Base-by-base conservation (phyloP, 2,888 invertebrate species). In the Morpho achilles region DNA sequence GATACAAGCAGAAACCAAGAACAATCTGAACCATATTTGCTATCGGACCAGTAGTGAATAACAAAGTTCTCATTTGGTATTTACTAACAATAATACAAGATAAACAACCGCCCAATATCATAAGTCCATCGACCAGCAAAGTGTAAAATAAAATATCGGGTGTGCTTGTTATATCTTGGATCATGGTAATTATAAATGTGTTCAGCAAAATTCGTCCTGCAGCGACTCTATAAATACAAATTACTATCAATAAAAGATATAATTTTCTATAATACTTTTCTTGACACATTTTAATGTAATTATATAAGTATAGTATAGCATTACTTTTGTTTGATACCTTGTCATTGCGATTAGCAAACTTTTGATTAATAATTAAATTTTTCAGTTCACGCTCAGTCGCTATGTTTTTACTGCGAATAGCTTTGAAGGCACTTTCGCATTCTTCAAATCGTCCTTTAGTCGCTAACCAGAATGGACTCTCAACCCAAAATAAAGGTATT, bases 391-490 rank as follows among this genome's bases (percentile, higher is more conserved):
- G 55, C n/a, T 68, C 62, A 0, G 62, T 10, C 8, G 32, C 52
- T 8, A 58, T 48, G 32, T n/a, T 56, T 0, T 7, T 23, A 3
- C 53, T 48, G 2, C 63, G 62, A 7, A 66, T 46, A 44, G 59
- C 53, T 9, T 54, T 53, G 23, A 64, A 66, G 16, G 61, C 53
- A 8, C 7, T 7, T 22, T 53, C 54, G 45, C 67, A 65, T 41
- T 66, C 63, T 8, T 61, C 58, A 43, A 60, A 64, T 22, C 53
- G 42, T 23, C 64, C 64, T 43, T 64, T 55, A 1, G 63, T 50
- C 2, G 66, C 66, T 32, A 67, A 43, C 67, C 67, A 67, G 3
- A 55, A 53, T 5, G 67, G 66, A 43, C 66, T 66, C 43, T 67
- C 67, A 0, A 61, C 61, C 66, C 64, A 67, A 55, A 66, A 64